Percentiles rank a stretch among this genome's conserved stretches.
Conservation (phyloP, 2,797 vertebrate genomes). For the Xiphophorus birchmanni region DNA sequence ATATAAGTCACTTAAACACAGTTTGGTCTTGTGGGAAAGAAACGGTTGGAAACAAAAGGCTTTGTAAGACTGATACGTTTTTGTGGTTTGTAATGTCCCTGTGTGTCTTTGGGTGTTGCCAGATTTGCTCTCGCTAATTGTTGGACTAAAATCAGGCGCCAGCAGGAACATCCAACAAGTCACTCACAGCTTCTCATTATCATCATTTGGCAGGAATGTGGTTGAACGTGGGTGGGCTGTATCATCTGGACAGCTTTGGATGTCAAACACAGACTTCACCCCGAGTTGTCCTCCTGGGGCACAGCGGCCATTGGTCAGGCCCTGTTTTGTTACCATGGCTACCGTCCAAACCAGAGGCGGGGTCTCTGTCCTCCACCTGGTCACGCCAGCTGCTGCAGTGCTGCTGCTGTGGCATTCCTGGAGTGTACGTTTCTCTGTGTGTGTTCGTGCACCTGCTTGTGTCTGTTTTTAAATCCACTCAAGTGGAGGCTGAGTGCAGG, state of each 20-base stretch:
- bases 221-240: slow-evolving; percentile 60
- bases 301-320: slow-evolving; percentile 43
- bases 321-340: slow-evolving; percentile 61
- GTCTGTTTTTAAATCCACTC: slow-evolving; percentile 12
- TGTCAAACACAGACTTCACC: slow-evolving; percentile 53
- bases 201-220: slow-evolving; percentile 59
- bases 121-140: slow-evolving; percentile 41
- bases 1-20: slow-evolving; percentile 31
- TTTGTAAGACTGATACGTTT: slow-evolving; percentile 13
- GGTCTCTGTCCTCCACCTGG: slow-evolving; percentile 70
- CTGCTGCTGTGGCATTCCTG: slow-evolving; percentile 49
- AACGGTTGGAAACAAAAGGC: slow-evolving; percentile 30
- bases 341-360: slow-evolving; percentile 64
- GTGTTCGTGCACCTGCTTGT: slow-evolving; percentile 10
- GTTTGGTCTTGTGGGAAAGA: slow-evolving; percentile 23
- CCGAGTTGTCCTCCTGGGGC: slow-evolving; percentile 31
- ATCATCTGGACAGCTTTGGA: slow-evolving; percentile 60
- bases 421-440: slow-evolving; percentile 19
- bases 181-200: slow-evolving; percentile 62
- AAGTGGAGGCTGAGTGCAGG: slow-evolving; percentile 4
- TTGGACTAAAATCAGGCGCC: slow-evolving; percentile 28
- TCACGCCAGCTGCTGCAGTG: slow-evolving; percentile 58
- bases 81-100: slow-evolving; percentile 32
- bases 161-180: slow-evolving; percentile 40
- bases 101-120: slow-evolving; percentile 36